Evolutionary conservation across 2,888 invertebrate species (phyloP), one percentile per base, ranked within the genome.

Genomic region (Plagiodera versicolora): DNA sequence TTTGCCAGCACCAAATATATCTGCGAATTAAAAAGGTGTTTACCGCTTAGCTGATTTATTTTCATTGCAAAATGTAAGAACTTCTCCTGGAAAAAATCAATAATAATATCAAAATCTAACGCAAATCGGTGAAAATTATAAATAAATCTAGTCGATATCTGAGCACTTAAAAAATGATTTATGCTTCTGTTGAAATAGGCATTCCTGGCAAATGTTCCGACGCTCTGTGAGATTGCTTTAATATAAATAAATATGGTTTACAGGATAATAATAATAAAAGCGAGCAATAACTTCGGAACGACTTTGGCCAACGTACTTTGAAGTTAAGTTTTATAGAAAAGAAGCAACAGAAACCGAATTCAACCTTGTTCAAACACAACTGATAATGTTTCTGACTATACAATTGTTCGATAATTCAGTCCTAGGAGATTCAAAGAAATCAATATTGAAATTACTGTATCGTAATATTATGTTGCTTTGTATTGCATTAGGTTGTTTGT

Each of bases 251-350:
- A 10, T 47, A 55, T 45, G 20, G 61, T 61, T 60, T 57, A 57
- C 61, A 53, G 19, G 44, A 61, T 39, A 61, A 49, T 51, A 51
- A 60, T 60, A 56, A 61, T 53, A 53, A 61, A 61, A 60, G 9
- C 44, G 35, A 39, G 49, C 49, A 16, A 9, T 28, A 48, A 56
- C 44, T 56, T 32, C 28, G 32, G 32, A 11, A 6, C 32, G 11
- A 32, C 39, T 14, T 39, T 39, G 39, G 35, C 44, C 58, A 24
- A 18, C 32, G 52, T n/a, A 30, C 58, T 58, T 60, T 60, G 51
- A 52, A 45, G 60, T 45, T 45, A 35, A 45, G 24, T 24, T 24
- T 24, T 5, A 24, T 24, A 3, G 6, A 24, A 24, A 24, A n/a
- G n/a, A 24, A 3, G 24, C 4, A 24, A 24, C 6, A 24, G 6